Evolutionary conservation across 1,140 invertebrate species (phyloP).

Genomic region (Coptotermes formosanus): DNA sequence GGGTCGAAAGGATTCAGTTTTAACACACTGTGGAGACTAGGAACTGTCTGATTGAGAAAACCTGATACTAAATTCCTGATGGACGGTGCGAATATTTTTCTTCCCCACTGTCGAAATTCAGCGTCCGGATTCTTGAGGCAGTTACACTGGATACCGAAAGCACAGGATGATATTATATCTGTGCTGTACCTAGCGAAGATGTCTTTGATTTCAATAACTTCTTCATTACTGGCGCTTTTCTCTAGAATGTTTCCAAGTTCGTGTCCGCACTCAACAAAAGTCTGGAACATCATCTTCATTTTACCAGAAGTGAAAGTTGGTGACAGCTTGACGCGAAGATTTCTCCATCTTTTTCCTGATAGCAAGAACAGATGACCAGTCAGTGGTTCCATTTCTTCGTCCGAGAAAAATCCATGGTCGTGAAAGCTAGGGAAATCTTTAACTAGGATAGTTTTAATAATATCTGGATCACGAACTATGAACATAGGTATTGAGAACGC

Average conservation of each 20-base stretch:
- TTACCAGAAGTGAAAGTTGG: constrained; percentile 52
- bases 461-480: constrained; percentile 47
- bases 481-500: constrained; percentile 40
- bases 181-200: constrained; percentile 54
- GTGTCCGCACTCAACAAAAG: neutral
- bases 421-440: constrained; percentile 60
- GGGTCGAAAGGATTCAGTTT: constrained; percentile 33
- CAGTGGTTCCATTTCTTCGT: constrained; percentile 44
- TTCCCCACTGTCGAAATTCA: constrained; percentile 40
- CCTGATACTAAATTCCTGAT: neutral
- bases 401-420: constrained; percentile 53
- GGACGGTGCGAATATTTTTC: neutral
- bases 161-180: constrained; percentile 52
- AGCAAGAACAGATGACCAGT: constrained; percentile 30
- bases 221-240: constrained; percentile 25
- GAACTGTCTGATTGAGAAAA: constrained; percentile 20
- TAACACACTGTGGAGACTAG: constrained; percentile 29
- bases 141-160: constrained; percentile 53
- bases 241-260: constrained; percentile 13
- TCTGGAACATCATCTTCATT: constrained; percentile 51
- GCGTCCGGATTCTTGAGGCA: constrained; percentile 52
- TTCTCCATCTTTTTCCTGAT: constrained; percentile 46
- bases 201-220: constrained; percentile 44
- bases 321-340: constrained; percentile 48
- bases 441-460: constrained; percentile 57